Evolutionary conservation across 1,140 invertebrate species (phyloP), one percentile per base, ranked within the genome.

Genomic region (Proctacanthus coquilletti): DNA sequence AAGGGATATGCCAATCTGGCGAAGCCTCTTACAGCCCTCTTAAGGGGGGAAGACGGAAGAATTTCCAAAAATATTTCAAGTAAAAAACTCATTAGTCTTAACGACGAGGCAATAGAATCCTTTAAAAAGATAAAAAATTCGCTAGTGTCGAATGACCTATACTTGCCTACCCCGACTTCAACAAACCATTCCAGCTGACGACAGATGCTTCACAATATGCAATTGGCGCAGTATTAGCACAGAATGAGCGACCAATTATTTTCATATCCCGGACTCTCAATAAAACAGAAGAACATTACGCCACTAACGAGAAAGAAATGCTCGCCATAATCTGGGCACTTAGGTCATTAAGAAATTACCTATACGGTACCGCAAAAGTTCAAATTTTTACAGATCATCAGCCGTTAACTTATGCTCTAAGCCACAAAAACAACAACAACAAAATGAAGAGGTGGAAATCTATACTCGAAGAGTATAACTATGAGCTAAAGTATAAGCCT

Each of bases 311-410:
- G 18, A 50, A 53, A 31, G 64, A 68, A 46, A 47, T 55, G 17
- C 39, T 67, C 9, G 60, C 58, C 0, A 52, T 68, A 14, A 39
- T 68, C 17, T 58, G 48, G 49, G 48, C 55, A 5, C 46, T 68
- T 8, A 43, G 56, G 36, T 45, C 56, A 25, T 61, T 63, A 31
- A 41, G 52, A 35, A 49, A 47, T 17, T 52, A 51, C 43, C 38
- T 55, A 18, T 50, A 45, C 25, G 40, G 40, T 13, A 45, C 42
- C 14, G 18, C 20, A 33, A 44, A 49, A 31, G 42, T 51, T n/a
- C 41, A 35, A 34, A 45, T 49, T 11, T 17, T 46, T 4, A 52
- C 47, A n/a, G 50, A 56, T 34, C 50, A 69, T 39, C 50, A 53
- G 39, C 52, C 60, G 5, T 45, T 66, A 21, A 43, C 33, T 23